Percentiles rank a stretch among this genome's conserved stretches.
Evolutionary conservation across 2,888 invertebrate genomes (phyloP).

Genomic region (Spodoptera picta): DNA sequence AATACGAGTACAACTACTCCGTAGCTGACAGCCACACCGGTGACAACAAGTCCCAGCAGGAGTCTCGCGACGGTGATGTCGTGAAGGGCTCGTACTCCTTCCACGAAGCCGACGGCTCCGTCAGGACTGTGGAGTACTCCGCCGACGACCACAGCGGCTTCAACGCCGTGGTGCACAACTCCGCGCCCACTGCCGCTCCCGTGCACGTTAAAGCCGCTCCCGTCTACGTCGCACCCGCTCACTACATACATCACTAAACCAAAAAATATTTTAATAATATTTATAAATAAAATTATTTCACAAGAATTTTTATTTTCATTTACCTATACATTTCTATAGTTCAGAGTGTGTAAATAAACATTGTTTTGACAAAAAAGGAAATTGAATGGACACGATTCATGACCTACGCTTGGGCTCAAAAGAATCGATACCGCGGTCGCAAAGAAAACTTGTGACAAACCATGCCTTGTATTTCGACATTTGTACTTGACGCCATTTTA

Average conservation of each 20-base stretch:
- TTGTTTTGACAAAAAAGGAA: too few species aligned
- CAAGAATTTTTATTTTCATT: too few species aligned
- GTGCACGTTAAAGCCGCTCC: conserved; percentile 56
- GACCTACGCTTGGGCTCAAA: too few species aligned
- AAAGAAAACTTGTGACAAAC: too few species aligned
- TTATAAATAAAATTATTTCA: conserved; percentile 14
- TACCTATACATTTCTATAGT: too few species aligned
- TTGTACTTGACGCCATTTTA: too few species aligned
- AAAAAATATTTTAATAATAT: conserved; percentile 18
- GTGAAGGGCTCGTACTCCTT: conserved; percentile 85
- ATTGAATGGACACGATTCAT: too few species aligned
- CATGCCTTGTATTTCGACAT: too few species aligned
- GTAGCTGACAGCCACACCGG: conserved; percentile 86
- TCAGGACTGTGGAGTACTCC: conserved; percentile 84
- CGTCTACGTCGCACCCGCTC: conserved; percentile 54
- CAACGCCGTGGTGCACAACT: conserved; percentile 74
- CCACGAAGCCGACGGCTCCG: conserved; percentile 84
- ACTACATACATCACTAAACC: conserved; percentile 61
- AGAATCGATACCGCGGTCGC: too few species aligned
- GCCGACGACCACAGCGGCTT: conserved; percentile 83
- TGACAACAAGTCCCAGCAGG: conserved; percentile 85
- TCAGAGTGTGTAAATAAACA: too few species aligned
- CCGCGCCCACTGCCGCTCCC: conserved; percentile 65
- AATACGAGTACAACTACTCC: conserved; percentile 84
- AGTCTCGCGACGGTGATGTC: conserved; percentile 81